Conservation (phyloP, 37 sponge, comb jelly and placozoan genomes). For the Eunapius fragilis region DNA sequence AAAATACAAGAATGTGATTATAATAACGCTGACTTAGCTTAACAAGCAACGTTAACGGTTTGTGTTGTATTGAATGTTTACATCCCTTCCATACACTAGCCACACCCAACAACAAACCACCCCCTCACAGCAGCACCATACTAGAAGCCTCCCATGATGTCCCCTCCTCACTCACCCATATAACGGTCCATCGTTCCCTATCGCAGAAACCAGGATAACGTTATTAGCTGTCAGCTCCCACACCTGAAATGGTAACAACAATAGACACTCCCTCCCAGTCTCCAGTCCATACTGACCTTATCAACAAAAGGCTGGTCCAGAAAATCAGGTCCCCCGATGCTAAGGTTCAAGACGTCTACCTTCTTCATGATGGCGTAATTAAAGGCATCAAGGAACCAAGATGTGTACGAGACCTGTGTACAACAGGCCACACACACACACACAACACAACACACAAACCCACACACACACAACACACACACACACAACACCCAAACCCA, state of each 20-base stretch:
- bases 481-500: neutral
- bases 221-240: conserved; percentile 98
- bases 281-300: conserved; percentile 58
- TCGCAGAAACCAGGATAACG: conserved; percentile 97
- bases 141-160: no score
- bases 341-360: conserved; percentile 95
- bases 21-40: no score
- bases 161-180: conserved; percentile 77
- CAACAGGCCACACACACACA: neutral
- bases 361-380: conserved; percentile 95
- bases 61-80: no score
- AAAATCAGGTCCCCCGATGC: conserved; percentile 99
- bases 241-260: conserved; percentile 46
- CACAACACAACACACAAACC: neutral
- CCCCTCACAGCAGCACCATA: neutral
- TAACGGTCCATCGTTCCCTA: conserved; percentile 99
- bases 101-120: no score
- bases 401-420: conserved; percentile 96
- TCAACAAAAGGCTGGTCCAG: conserved; percentile 97
- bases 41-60: no score
- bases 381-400: conserved; percentile 99
- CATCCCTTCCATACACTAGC: no score
- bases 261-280: neutral
- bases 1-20: no score
- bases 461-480: conserved; percentile 3